Percentiles rank a stretch among this genome's conserved stretches.
Evolutionary conservation across 2,797 vertebrate species (phyloP).

Genomic region (Pteronotus mesoamericanus): DNA sequence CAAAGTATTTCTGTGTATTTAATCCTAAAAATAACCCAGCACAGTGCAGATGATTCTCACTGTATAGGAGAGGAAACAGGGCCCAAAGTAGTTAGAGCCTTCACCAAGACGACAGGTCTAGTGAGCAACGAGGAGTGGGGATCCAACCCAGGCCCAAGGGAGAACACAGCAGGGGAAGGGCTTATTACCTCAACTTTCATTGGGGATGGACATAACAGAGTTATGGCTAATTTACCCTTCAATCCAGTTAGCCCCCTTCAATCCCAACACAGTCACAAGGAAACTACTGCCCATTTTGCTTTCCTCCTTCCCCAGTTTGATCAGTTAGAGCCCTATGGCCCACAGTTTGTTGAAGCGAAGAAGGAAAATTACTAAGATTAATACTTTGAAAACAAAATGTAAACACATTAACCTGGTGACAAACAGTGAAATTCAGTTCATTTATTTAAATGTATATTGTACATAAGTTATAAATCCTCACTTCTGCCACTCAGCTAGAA

Average conservation of each 20-base stretch:
- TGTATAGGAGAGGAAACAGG: not conserved
- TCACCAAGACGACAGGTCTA: not conserved
- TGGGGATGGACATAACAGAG: too few relatives aligned
- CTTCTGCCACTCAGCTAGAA: conserved; percentile 82
- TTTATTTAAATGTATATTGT: conserved; percentile 57
- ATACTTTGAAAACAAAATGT: conserved; percentile 28
- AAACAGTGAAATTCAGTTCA: not conserved
- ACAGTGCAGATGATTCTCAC: not conserved
- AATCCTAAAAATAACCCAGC: not conserved
- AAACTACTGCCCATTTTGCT: too few relatives aligned
- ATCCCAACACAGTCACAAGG: not conserved
- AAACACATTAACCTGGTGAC: conserved; percentile 18
- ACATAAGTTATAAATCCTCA: conserved; percentile 43
- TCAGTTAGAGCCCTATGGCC: not conserved
- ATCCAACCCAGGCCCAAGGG: not conserved
- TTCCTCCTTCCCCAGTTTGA: not conserved
- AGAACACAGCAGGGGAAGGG: not conserved
- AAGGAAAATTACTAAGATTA: not conserved
- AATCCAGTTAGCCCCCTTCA: not conserved
- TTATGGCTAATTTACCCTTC: not conserved
- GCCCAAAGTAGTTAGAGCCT: not conserved
- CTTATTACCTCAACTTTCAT: not conserved
- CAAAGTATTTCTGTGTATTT: not conserved
- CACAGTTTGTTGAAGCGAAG: not conserved
- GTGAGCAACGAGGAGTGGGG: not conserved